phyloP scores from a whole-genome alignment of 1,140 invertebrate species.

The Calliphora vicina region DNA sequence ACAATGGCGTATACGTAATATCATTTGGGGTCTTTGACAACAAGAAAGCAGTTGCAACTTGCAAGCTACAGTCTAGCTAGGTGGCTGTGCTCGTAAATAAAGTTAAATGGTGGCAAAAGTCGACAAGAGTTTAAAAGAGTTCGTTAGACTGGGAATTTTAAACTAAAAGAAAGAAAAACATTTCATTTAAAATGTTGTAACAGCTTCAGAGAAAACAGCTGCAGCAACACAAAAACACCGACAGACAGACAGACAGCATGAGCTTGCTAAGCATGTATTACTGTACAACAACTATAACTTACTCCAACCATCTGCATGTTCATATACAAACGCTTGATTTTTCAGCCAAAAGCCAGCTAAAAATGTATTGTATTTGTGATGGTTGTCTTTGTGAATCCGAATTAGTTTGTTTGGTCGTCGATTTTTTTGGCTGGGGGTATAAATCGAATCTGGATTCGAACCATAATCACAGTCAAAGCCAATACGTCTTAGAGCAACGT shows the following conservation, averaged over 20 bases:
- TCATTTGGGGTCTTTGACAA: conserved; percentile 45
- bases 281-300: background rate
- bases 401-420: background rate
- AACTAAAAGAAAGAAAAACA: conserved; percentile 9
- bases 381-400: background rate
- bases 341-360: background rate
- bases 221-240: background rate
- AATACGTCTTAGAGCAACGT: conserved; percentile 49
- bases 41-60: background rate
- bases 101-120: conserved; percentile 41
- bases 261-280: background rate
- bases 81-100: conserved; percentile 37
- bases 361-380: background rate
- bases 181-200: conserved; percentile 32
- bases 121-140: background rate
- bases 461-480: conserved; percentile 52
- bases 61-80: background rate
- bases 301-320: background rate
- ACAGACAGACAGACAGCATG: background rate
- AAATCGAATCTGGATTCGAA: conserved; percentile 61
- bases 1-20: conserved; percentile 56
- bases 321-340: background rate
- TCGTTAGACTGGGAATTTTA: background rate
- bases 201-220: background rate
- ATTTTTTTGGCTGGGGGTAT: conserved; percentile 48